Conservation (phyloP, 2,113 vertebrate species). For the Cervus canadensis region DNA sequence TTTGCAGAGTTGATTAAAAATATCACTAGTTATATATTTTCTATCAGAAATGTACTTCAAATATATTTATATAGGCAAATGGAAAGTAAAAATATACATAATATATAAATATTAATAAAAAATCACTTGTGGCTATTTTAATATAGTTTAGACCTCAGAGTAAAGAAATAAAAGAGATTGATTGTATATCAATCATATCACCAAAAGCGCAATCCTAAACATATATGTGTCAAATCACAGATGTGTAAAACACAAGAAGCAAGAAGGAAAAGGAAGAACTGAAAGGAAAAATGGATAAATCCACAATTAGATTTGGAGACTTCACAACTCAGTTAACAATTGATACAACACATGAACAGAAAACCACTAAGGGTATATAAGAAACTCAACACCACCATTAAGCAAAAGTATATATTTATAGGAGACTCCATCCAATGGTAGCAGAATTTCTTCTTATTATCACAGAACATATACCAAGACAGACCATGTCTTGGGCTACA, state of each 20-base stretch:
- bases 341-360: background rate
- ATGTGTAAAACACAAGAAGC: background rate
- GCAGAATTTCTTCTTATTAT: background rate
- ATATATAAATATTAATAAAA: background rate
- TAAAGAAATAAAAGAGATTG: background rate
- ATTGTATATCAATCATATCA: background rate
- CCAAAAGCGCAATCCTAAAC: background rate
- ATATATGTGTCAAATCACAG: background rate
- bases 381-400: background rate
- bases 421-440: background rate
- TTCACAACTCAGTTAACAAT: background rate
- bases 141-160: background rate
- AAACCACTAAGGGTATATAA: background rate
- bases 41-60: background rate
- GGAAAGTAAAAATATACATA: background rate
- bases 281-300: background rate
- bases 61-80: background rate
- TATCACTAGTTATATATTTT: background rate
- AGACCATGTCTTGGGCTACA: background rate
- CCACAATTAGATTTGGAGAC: background rate
- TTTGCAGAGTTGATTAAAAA: background rate
- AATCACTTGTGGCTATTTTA: background rate
- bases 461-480: background rate
- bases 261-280: background rate
- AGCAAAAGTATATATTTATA: background rate